Base-by-base conservation (phyloP, 2,888 invertebrate species). In the Ditylenchus weischeri region DNA sequence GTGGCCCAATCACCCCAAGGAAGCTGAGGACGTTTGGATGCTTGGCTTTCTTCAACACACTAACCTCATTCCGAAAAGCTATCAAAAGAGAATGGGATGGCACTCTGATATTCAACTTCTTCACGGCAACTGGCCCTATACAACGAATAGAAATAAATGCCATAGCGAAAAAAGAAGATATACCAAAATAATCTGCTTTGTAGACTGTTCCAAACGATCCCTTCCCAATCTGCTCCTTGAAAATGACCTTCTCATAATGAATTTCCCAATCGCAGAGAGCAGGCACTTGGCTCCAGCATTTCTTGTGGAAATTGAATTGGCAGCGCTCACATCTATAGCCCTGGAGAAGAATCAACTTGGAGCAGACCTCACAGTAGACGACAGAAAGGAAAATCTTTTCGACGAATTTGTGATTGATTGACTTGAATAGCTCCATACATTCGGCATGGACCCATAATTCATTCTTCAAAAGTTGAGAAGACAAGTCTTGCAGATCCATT, bases 131-230 rank as follows among this genome's bases (percentile, higher is more conserved):
- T 0, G 92, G 91, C 0, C 93, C 76, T 83, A 62, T 19, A 70
- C 68, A 59, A 59, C 13, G 13, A 29, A 2, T 8, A 8, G 13
- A 11, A 10, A 18, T 54, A 18, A 7, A 54, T 13, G 10, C 11
- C 54, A 23, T 11, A 1, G 13, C 7, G n/a, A 54, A 11, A 11
- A 54, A 54, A n/a, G 7, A 43, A 60, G 8, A 15, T 57, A 36
- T 60, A 74, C 72, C 72, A 67, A 73, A 76, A 60, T 76, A 77
- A 36, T 69, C 57, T 48, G 94, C 96, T 84, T 93, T 91, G 86
- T 91, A 96, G 5, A 98, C 98, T 0, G 96, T 98, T 78, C 98
- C 98, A 86, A 96, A 99, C 60, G 94, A 93, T 19, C 96, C 98
- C 0, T 93, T 93, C 0, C 98, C 98, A 80, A 98, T 95, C 76